Percentiles rank a stretch among this genome's conserved stretches.
Evolutionary conservation across 2,113 vertebrate genomes (phyloP).

Genomic region (Cairina moschata): DNA sequence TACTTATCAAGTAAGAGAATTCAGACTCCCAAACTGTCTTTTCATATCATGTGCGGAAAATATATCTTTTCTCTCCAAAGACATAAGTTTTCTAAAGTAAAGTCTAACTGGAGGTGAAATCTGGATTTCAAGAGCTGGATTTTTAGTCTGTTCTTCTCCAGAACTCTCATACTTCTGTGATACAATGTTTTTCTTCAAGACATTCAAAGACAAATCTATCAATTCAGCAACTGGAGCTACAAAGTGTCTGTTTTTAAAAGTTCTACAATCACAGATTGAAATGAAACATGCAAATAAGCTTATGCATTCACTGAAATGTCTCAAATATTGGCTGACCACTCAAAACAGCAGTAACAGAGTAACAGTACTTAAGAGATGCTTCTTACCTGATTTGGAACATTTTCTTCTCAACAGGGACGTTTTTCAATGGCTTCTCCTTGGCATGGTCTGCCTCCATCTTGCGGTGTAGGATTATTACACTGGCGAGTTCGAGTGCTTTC

Average conservation of each 20-base stretch:
- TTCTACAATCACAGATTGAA: not conserved
- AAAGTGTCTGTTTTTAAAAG: not conserved
- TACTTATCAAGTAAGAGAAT: not conserved
- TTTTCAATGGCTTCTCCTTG: constrained; percentile 69
- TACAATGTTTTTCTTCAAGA: not conserved
- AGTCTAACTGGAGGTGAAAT: not conserved
- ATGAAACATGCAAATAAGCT: not conserved
- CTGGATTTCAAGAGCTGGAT: not conserved
- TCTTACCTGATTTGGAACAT: constrained; percentile 12
- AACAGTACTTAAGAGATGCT: not conserved
- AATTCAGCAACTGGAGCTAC: not conserved
- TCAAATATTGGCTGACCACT: not conserved
- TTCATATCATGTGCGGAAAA: not conserved
- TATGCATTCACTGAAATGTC: not conserved
- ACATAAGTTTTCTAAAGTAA: not conserved
- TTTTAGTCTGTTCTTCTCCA: not conserved
- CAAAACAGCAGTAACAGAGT: not conserved
- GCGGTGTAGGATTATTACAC: constrained; percentile 70
- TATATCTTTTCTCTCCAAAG: not conserved
- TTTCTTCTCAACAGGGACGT: constrained; percentile 56
- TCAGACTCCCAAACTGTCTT: not conserved
- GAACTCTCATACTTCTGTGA: not conserved
- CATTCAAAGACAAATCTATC: not conserved
- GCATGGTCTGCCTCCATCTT: constrained; percentile 60
- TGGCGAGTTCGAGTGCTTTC: constrained; percentile 69